Evolutionary conservation across 2,797 vertebrate genomes (phyloP), one percentile per base, ranked within the genome.

Genomic region (Vipera ursinii): DNA sequence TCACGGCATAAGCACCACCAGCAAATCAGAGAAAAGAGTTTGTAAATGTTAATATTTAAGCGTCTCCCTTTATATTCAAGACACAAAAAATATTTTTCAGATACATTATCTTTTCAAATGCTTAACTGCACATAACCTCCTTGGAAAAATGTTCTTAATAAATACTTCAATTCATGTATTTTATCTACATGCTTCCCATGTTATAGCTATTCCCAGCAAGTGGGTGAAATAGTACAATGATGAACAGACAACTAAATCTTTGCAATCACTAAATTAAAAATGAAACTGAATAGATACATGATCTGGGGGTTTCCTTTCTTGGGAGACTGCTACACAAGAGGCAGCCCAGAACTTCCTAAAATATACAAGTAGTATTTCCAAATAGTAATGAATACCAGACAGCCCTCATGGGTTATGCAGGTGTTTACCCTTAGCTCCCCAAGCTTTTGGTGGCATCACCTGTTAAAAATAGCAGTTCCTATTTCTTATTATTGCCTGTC

Each of bases 241-340:
- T 22, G 13, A 17, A 89, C 4, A 92, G 89, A 12, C 60, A 93
- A 89, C 9, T 12, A 78, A 89, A 9, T 0, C 86, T 32, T n/a
- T 10, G 0, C 26, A 89, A 48, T 82, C 38, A 24, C 24, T 63
- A 38, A 90, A 94, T 65, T 69, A 87, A 91, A 87, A 13, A 38
- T 69, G 32, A 87, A 91, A 78, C 9, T 88, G 57, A 89, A 87
- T 0, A 24, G 24, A 8, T 1, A 10, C 9, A 92, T 6, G 61
- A 61, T 93, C 92, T n/a, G 3, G 0, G 0, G 69, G 28, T 6
- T 22, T 93, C 32, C 1, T 0, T 0, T 28, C 20, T n/a, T n/a
- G 17, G 73, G 38, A 82, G 20, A 82, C 73, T 53, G 1, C 60
- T 59, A 24, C 38, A 26, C 10, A 60, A 32, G 53, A 89, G 53